Evolutionary conservation across 2,888 invertebrate species (phyloP), one percentile per base, ranked within the genome.

Genomic region (Arctia plantaginis): DNA sequence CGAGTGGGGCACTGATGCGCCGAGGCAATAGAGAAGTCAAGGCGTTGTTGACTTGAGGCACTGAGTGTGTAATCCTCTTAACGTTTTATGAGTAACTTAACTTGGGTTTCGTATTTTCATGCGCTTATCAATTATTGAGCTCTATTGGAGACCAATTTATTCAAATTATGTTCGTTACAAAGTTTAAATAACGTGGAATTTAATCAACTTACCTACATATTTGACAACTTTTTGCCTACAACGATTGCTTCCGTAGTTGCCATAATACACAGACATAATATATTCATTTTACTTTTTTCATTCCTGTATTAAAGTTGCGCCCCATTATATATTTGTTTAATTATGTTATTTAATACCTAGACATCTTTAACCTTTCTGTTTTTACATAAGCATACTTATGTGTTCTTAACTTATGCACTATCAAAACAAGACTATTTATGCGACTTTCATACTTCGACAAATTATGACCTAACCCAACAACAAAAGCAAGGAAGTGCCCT

Each of bases 11-110:
- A 83, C 80, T 83, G 69, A 81, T 71, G 82, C 74, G 70, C 71
- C 66, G 44, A 75, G 59, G 69, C 69, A 69, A 35, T 69, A 23
- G 64, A 44, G 59, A 74, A 74, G 74, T 80, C 68, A 82, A 79
- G 68, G 71, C 44, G 75, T 67, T 80, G 73, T 81, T 77, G 83
- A 82, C 83, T 84, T 69, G 80, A 85, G 79, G 72, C 81, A 76
- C 76, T 77, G 68, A 77, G 71, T 75, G 80, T 80, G 85, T 80
- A 81, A 85, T 85, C 86, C 80, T 83, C 82, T 80, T 78, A 72
- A 77, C 47, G 74, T 71, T 80, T 76, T 80, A 79, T 80, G 76
- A 79, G 81, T 83, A 75, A 66, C 62, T 30, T 44, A 71, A 66
- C 71, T 39, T 30, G 13, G 15, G n/a, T 65, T 64, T 69, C 69